Evolutionary conservation across 2,888 invertebrate species (phyloP).

Genomic region (Drosophila hamatofila): DNA sequence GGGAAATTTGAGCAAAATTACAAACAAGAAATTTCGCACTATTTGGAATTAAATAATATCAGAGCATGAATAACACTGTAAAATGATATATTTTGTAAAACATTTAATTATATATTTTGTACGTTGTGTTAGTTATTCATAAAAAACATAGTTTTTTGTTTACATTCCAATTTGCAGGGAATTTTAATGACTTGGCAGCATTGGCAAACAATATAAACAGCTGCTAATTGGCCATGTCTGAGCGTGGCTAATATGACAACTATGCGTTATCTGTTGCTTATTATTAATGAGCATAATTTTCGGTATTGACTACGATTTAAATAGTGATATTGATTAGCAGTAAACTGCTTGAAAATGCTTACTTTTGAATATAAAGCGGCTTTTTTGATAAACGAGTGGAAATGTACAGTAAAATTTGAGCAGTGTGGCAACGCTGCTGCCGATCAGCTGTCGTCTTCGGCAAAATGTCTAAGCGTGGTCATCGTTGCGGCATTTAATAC

Average conservation of each 20-base stretch:
- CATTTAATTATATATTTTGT: slow-evolving; percentile 3
- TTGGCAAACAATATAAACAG: neutral
- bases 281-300: no score
- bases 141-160: no score
- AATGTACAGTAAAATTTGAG: neutral
- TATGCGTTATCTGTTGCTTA: neutral
- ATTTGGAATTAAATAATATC: neutral
- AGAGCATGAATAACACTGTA: neutral
- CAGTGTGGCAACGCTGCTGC: slow-evolving; percentile 17
- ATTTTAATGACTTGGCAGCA: neutral
- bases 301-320: neutral
- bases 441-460: slow-evolving; percentile 38
- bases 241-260: neutral
- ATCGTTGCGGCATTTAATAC: slow-evolving; percentile 3
- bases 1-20: neutral
- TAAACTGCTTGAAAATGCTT: neutral
- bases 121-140: neutral
- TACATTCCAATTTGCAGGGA: neutral
- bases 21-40: neutral
- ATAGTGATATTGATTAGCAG: neutral
- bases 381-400: neutral
- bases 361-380: neutral
- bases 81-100: neutral
- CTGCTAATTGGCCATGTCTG: neutral
- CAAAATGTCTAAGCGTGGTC: slow-evolving; percentile 26